Evolutionary conservation across 2,888 invertebrate species (phyloP), one percentile per base, ranked within the genome.

Genomic region (Mystacides longicornis): DNA sequence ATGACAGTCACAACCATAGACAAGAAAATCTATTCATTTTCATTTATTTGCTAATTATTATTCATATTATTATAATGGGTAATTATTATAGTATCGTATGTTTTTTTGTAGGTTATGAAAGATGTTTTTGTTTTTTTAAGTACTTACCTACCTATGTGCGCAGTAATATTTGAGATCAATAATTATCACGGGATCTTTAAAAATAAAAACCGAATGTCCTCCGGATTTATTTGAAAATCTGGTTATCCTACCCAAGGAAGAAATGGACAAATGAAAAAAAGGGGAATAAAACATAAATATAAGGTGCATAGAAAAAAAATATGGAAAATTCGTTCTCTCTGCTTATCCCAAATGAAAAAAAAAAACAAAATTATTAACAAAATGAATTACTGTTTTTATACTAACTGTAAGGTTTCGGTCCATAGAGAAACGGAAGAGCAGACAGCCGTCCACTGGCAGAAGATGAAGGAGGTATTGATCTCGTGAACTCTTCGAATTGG

Each of bases 331-430:
- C 31, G 31, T 31, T 31, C 31, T 31, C 31, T 31, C 7, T 31
- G 31, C 7, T 9, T 31, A 31, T 14, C 7, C 7, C 11, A 9
- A 31, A 31, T 31, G 31, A 9, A 31, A 11, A 7, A 31, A 31
- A 31, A 31, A 31, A 31, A 7, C 7, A 31, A 31, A 31, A 7
- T 14, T 9, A 31, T 9, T 9, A 9, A 31, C 31, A 31, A 31
- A 31, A 9, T 9, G 31, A 31, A 31, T 14, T 31, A 31, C 11
- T 9, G n/a, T n/a, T n/a, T n/a, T n/a, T 14, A 66, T 80, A 87
- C 87, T 85, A 80, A 87, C 87, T 87, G 73, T 86, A 86, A 57
- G 86, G 86, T 63, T 81, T 77, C 63, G 86, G 86, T 61, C 86
- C 86, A 69, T 87, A 88, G 63, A 89, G 81, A 68, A 86, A 79